phyloP scores from a whole-genome alignment of 2,888 invertebrate genomes.

The Amphipoea oculea region DNA sequence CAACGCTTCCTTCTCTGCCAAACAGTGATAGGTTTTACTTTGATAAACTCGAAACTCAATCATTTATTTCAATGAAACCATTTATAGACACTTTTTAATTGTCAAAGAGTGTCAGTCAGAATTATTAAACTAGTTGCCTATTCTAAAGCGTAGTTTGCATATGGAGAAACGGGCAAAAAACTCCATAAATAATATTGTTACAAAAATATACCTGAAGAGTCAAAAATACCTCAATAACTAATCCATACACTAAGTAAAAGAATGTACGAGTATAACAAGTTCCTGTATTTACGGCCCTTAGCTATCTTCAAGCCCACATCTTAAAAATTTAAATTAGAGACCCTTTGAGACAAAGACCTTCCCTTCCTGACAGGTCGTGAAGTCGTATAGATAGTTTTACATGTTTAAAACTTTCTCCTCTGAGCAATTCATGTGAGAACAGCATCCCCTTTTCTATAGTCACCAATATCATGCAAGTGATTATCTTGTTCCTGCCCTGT shows the following conservation, averaged over 20 bases:
- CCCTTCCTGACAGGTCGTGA: not conserved
- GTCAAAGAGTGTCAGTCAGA: not conserved
- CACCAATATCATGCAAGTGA: not conserved
- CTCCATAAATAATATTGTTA: not conserved
- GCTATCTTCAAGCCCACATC: not conserved
- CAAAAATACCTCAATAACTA: not conserved
- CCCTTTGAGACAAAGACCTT: not conserved
- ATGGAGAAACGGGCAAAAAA: not conserved
- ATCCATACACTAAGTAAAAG: not conserved
- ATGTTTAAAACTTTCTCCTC: not conserved
- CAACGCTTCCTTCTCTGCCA: constrained; percentile 38
- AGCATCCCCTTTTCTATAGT: not conserved
- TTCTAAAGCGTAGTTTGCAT: not conserved
- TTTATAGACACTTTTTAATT: not conserved
- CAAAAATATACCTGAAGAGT: not conserved
- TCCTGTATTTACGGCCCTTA: not conserved
- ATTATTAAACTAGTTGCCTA: no score
- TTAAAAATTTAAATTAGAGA: not conserved
- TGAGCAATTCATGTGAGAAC: not conserved
- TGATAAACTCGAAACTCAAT: not conserved
- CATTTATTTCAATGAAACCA: not conserved
- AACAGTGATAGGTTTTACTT: not conserved
- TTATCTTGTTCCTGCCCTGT: not conserved
- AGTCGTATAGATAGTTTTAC: not conserved
- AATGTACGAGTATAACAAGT: not conserved